Evolutionary conservation across 1,140 invertebrate genomes (phyloP), one percentile per base, ranked within the genome.

Genomic region (Cydia amplana): DNA sequence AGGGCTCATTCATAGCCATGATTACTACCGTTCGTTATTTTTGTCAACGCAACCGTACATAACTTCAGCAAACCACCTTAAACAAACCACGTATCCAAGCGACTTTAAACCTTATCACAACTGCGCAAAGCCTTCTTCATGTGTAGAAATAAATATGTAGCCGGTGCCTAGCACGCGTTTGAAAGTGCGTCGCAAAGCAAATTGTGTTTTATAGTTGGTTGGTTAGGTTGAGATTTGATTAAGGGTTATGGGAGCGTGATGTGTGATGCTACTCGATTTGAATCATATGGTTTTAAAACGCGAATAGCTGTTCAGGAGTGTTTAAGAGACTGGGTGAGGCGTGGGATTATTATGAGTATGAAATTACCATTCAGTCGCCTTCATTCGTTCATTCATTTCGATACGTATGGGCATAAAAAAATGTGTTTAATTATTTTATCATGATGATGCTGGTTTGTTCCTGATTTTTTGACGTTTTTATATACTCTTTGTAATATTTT

Each of bases 21-120:
- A 85, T 86, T 83, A 82, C 79, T 80, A 78, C 78, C 78, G 84
- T 90, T 93, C 91, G 92, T 93, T 93, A 93, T 92, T 93, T 93
- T 92, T 91, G 92, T 92, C 88, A 89, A 93, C 84, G 89, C 90
- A 91, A 90, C 86, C 92, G 90, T 90, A 85, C 82, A 83, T 89
- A 88, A 88, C 83, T 79, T 70, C 18, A 70, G n/a, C 32, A 36
- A 18, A 36, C 25, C 16, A 36, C 14, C 18, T 18, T 18, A 70
- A 70, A 32, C 6, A 32, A 7, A 36, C 7, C 32, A 20, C n/a
- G 1, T 18, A 16, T 67, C 4, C 25, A 70, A 43, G 16, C 32
- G 2, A 70, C 20, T 36, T 40, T 18, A 20, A 20, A 40, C 65
- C 32, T 40, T 70, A 70, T 18, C 14, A 40, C 6, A 18, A 70